Percentiles rank a stretch among this genome's conserved stretches.
phyloP scores from a whole-genome alignment of 2,113 vertebrate genomes.

The Heterochromis multidens region DNA sequence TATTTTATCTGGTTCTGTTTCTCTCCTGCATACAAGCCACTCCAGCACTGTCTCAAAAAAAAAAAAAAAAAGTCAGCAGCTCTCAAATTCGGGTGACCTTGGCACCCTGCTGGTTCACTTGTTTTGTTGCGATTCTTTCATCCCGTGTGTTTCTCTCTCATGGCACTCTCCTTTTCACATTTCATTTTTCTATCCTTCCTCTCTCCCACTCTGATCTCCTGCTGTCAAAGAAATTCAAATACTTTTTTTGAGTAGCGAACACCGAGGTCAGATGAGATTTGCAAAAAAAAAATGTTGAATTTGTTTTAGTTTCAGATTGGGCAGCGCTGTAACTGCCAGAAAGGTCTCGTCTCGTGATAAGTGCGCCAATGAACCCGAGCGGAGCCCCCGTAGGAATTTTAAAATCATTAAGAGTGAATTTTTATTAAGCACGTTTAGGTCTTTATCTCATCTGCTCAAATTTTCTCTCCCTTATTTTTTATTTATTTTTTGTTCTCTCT shows the following conservation, averaged over 20 bases:
- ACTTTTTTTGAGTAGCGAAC: neutral
- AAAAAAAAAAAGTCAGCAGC: neutral
- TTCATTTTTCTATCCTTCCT: conserved; percentile 10
- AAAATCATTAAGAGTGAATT: conserved; percentile 6
- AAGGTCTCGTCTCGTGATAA: neutral
- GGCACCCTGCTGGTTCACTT: conserved; percentile 53
- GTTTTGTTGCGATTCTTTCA: conserved; percentile 59
- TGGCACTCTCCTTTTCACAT: conserved; percentile 11
- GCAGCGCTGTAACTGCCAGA: neutral
- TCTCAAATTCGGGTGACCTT: conserved; percentile 48
- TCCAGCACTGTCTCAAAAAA: neutral
- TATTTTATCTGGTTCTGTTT: neutral
- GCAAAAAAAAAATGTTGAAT: neutral
- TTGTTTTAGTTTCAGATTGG: neutral
- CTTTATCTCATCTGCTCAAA: conserved; percentile 10
- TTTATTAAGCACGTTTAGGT: conserved; percentile 2
- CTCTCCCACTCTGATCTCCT: conserved; percentile 42
- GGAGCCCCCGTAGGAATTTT: conserved; percentile 1
- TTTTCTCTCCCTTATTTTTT: neutral
- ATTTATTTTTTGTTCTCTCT: neutral
- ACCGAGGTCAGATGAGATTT: conserved; percentile 19
- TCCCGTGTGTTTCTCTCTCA: conserved; percentile 25
- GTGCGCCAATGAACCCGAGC: neutral
- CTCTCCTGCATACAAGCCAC: neutral
- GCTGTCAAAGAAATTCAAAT: conserved; percentile 55